A percentile compares a stretch with the other conserved stretches of the same genome.
These are phyloP conservation scores for Epistrophe eligans DNA, from an alignment of 2,888 invertebrate genomes.

Conservation along the genomic window DNA sequence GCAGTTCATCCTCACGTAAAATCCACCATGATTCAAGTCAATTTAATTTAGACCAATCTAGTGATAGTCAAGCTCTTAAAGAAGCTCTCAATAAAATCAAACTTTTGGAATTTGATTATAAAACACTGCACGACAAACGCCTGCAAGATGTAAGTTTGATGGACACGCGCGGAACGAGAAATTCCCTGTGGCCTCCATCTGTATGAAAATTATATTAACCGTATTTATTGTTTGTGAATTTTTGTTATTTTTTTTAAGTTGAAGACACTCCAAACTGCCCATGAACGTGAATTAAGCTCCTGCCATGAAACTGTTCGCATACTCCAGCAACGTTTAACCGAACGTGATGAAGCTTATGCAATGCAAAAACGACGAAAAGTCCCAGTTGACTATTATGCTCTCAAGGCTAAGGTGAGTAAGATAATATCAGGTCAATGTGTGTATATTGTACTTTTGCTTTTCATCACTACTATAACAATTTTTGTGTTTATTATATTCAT, in stretches of 20 bases:
- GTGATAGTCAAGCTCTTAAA: conserved; percentile 82
- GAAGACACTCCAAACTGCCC: conserved; percentile 90
- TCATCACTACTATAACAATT: conserved; percentile 28
- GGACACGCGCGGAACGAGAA: conserved; percentile 51
- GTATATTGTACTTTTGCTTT: conserved; percentile 57
- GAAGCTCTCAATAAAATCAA: conserved; percentile 87
- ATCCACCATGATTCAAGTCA: conserved; percentile 82
- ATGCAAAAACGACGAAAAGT: conserved; percentile 83
- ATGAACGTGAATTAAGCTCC: conserved; percentile 88
- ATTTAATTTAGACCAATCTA: conserved; percentile 81
- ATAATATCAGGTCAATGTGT: conserved; percentile 3
- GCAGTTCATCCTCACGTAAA: conserved; percentile 79
- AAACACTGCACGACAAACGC: conserved; percentile 90
- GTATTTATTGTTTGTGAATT: conserved; percentile 38
- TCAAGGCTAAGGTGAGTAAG: conserved; percentile 83
- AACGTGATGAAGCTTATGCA: conserved; percentile 83
- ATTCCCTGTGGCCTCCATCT: conserved; percentile 47
- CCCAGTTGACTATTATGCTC: conserved; percentile 84
- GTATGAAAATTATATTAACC: conserved; percentile 50
- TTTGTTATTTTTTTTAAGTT: conserved; percentile 84
- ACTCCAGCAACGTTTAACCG: conserved; percentile 83
- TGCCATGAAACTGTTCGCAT: conserved; percentile 83
- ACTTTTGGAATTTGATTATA: conserved; percentile 90
- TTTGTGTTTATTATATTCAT: conserved; percentile 26
- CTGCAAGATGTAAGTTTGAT: conserved; percentile 89